Conservation (phyloP, 2,797 vertebrate species). For the Amblyraja radiata region DNA sequence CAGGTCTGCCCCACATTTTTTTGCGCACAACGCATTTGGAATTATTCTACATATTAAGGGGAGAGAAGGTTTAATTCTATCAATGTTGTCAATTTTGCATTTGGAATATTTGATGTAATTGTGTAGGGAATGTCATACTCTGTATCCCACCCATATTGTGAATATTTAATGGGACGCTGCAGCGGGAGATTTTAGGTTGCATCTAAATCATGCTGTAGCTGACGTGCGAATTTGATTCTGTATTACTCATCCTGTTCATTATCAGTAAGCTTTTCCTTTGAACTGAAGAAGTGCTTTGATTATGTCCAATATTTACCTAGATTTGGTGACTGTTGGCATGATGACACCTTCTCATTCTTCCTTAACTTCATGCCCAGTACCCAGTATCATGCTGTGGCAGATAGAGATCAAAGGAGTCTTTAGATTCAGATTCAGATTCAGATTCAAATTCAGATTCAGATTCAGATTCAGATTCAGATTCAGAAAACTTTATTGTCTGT, state of each 20-base stretch:
- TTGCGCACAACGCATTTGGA: too few species aligned
- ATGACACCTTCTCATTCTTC: not conserved
- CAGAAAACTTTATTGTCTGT: too few species aligned
- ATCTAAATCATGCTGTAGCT: not conserved
- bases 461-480: too few species aligned
- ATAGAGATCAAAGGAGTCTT: constrained; percentile 33
- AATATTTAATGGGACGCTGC: not conserved
- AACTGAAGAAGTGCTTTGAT: constrained; percentile 18
- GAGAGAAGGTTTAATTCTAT: not conserved
- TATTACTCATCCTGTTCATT: not conserved
- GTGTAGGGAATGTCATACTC: too few species aligned
- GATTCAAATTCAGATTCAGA: too few species aligned
- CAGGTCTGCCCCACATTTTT: too few species aligned
- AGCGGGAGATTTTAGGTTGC: not conserved
- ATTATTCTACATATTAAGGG: too few species aligned
- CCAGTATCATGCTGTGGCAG: constrained; percentile 1
- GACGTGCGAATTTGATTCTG: not conserved
- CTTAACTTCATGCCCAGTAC: not conserved
- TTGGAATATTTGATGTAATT: not conserved
- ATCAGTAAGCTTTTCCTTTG: not conserved
- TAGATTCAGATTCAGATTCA: too few species aligned
- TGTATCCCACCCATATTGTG: not conserved
- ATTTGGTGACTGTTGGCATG: not conserved
- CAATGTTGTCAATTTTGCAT: too few species aligned
- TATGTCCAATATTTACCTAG: not conserved